A percentile compares a stretch with the other conserved stretches of the same genome.
phyloP scores from a whole-genome alignment of 2,888 invertebrate genomes.

The Paralinhomoeus sp. region DNA sequence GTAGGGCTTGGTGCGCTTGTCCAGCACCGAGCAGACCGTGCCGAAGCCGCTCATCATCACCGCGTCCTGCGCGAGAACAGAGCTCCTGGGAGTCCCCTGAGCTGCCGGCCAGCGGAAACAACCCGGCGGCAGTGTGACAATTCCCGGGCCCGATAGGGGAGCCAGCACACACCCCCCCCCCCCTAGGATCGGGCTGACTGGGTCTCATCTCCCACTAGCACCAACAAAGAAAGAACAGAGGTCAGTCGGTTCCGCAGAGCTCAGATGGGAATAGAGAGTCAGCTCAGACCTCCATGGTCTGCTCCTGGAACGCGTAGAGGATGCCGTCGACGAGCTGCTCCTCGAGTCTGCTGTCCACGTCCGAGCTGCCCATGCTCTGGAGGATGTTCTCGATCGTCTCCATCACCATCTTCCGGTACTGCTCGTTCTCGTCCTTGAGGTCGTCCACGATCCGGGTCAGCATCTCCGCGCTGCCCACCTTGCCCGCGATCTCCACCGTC shows the following conservation, averaged over 20 bases:
- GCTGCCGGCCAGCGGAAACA: too few relatives aligned
- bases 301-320: slow-evolving; percentile 96
- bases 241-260: too few relatives aligned
- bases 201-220: too few relatives aligned
- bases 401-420: slow-evolving; percentile 97
- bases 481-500: slow-evolving; percentile 97
- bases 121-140: too few relatives aligned
- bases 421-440: slow-evolving; percentile 95
- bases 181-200: too few relatives aligned
- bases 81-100: too few relatives aligned
- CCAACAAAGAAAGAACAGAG: background rate
- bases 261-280: too few relatives aligned
- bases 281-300: slow-evolving; percentile 79
- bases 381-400: slow-evolving; percentile 65
- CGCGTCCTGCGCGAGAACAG: slow-evolving; percentile 49
- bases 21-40: slow-evolving; percentile 87
- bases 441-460: slow-evolving; percentile 91
- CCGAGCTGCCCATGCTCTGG: slow-evolving; percentile 71
- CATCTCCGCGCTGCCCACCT: slow-evolving; percentile 97
- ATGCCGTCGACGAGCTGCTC: slow-evolving; percentile 98
- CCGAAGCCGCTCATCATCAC: slow-evolving; percentile 99
- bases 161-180: too few relatives aligned
- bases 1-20: slow-evolving; percentile 90
- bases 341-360: slow-evolving; percentile 87
- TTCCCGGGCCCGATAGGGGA: too few relatives aligned